Conservation (phyloP, 1,140 invertebrate species). For the Eurosta solidaginis region DNA sequence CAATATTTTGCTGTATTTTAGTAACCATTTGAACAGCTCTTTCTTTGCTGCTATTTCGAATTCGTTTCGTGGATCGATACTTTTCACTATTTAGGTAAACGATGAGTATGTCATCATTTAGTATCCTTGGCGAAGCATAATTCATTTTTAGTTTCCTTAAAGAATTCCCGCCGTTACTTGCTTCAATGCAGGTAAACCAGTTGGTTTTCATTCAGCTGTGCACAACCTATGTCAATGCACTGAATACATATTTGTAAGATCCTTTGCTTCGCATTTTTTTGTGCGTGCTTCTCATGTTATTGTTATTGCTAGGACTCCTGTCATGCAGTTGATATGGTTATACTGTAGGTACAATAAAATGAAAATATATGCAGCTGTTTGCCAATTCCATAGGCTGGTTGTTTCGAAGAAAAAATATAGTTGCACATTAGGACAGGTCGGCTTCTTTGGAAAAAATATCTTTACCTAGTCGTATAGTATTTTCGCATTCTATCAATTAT, state of each 20-base stretch:
- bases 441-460: too few species aligned
- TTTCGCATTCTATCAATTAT: too few species aligned
- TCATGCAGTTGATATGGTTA: background rate
- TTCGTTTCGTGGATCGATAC: too few species aligned
- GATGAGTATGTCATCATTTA: too few species aligned
- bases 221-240: background rate
- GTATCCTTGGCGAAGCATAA: too few species aligned
- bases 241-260: background rate
- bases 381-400: background rate
- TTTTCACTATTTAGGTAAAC: too few species aligned
- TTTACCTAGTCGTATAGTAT: too few species aligned
- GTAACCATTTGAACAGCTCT: too few species aligned
- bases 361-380: background rate
- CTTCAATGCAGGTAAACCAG: background rate
- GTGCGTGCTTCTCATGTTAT: background rate
- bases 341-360: background rate
- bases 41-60: too few species aligned
- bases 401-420: background rate
- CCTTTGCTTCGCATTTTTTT: background rate
- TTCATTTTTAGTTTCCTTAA: background rate
- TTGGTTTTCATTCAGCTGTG: background rate
- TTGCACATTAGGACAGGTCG: too few species aligned
- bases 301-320: background rate
- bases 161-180: background rate
- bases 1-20: too few species aligned